Percentiles rank a stretch among this genome's conserved stretches.
These are phyloP conservation scores for Macrotrachela quadricornifera DNA, from an alignment of 1,140 invertebrate genomes.

Conservation along the genomic window DNA sequence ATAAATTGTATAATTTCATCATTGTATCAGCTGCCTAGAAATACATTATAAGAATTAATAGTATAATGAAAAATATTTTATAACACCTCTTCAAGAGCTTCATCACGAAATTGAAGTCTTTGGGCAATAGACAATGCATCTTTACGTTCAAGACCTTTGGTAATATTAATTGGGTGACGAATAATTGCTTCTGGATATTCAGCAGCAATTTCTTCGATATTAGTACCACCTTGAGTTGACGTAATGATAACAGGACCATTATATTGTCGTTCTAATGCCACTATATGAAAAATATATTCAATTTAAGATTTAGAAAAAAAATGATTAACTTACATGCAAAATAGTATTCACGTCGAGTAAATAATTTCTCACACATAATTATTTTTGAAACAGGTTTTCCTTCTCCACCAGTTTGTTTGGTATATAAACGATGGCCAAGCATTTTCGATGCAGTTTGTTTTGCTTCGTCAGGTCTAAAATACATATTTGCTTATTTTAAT, in stretches of 20 bases:
- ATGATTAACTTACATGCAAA: slow-evolving; percentile 38
- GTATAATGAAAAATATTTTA: not conserved
- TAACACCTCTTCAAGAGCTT: not conserved
- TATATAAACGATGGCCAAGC: slow-evolving; percentile 73
- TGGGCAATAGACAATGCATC: not conserved
- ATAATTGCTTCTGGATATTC: slow-evolving; percentile 70
- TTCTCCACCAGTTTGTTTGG: slow-evolving; percentile 81
- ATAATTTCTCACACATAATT: slow-evolving; percentile 94
- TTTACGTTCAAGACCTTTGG: slow-evolving; percentile 1
- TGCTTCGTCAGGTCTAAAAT: slow-evolving; percentile 31
- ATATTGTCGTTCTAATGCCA: slow-evolving; percentile 64
- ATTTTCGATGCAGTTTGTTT: slow-evolving; percentile 53
- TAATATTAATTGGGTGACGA: slow-evolving; percentile 35
- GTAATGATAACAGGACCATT: slow-evolving; percentile 48
- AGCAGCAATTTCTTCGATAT: slow-evolving; percentile 85
- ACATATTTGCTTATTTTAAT: not conserved
- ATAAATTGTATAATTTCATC: slow-evolving; percentile 69
- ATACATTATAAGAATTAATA: slow-evolving; percentile 6
- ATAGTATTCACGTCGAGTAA: slow-evolving; percentile 83
- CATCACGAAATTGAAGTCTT: not conserved
- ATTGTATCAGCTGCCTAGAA: slow-evolving; percentile 48
- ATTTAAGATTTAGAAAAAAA: no score
- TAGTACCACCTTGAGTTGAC: slow-evolving; percentile 72
- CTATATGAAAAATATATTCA: slow-evolving; percentile 19
- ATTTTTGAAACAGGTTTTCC: slow-evolving; percentile 81